Evolutionary conservation across 2,113 vertebrate species (phyloP).

Genomic region (Eupsittula cactorum): DNA sequence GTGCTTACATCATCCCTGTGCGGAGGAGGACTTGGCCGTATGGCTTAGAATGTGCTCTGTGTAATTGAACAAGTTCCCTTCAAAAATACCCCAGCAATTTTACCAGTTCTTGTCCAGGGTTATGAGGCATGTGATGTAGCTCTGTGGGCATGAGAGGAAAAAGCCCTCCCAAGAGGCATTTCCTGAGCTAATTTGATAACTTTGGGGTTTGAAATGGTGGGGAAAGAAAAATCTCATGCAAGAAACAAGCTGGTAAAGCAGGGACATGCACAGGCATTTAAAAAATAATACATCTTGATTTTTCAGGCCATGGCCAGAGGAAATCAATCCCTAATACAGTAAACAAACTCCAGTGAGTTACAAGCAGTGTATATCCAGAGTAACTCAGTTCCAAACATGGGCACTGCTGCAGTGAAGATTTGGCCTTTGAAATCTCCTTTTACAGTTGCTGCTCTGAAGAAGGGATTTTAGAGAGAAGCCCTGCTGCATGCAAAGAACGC

Average conservation of each 20-base stretch:
- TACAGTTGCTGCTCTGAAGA: background rate
- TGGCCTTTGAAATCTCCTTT: background rate
- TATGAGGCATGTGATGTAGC: background rate
- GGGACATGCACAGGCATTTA: background rate
- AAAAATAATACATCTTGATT: background rate
- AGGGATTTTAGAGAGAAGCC: background rate
- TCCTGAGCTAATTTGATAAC: constrained; percentile 45
- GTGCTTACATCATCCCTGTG: constrained; percentile 64
- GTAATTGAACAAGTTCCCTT: constrained; percentile 44
- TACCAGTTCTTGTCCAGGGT: constrained; percentile 13
- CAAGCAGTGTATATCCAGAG: background rate
- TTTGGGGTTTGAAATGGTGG: background rate
- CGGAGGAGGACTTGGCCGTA: constrained; percentile 55
- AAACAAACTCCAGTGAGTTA: background rate
- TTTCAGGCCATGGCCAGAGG: background rate
- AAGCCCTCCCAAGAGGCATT: constrained; percentile 39
- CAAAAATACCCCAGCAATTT: constrained; percentile 49
- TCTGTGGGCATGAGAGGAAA: constrained; percentile 41
- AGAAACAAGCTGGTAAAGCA: constrained; percentile 5
- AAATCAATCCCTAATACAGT: background rate
- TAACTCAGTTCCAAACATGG: background rate
- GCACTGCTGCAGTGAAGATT: background rate
- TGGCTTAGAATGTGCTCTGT: constrained; percentile 32
- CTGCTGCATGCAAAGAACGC: background rate
- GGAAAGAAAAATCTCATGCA: background rate